These are phyloP conservation scores for Chiloscyllium punctatum DNA, from an alignment of 2,797 vertebrate species.

Conservation along the genomic window DNA sequence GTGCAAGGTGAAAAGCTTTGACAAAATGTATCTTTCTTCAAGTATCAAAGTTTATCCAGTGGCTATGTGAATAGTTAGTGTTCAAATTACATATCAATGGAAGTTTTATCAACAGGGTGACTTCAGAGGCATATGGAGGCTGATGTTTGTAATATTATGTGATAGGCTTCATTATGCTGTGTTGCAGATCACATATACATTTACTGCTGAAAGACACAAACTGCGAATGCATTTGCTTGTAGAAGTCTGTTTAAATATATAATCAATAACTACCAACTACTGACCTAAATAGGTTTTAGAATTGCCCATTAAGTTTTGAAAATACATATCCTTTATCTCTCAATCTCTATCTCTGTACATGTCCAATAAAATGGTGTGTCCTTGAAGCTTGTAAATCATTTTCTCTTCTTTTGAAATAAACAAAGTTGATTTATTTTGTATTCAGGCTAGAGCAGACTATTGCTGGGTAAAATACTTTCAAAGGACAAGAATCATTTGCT, in stretches of 20 bases:
- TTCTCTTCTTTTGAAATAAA: constrained; percentile 4
- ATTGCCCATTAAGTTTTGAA: background rate
- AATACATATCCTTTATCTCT: background rate
- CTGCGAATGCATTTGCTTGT: background rate
- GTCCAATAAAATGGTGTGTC: background rate
- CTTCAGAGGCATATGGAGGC: background rate
- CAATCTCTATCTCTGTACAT: background rate
- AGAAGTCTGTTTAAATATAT: background rate
- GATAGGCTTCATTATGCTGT: background rate
- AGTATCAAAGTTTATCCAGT: background rate
- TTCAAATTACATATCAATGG: background rate
- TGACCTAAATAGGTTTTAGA: background rate
- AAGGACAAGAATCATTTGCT: background rate
- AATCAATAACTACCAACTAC: background rate
- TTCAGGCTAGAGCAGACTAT: background rate
- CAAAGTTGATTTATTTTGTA: background rate
- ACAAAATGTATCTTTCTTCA: too few relatives aligned
- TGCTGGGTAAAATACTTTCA: background rate
- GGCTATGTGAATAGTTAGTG: background rate
- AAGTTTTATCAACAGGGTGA: background rate
- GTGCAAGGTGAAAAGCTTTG: too few relatives aligned
- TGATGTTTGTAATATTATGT: background rate
- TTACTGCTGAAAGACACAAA: background rate
- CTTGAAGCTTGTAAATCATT: background rate
- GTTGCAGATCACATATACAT: background rate